Percentiles rank a stretch among this genome's conserved stretches.
These are phyloP conservation scores for Pseudopipra pipra DNA, from an alignment of 2,113 vertebrate genomes.

Conservation along the genomic window DNA sequence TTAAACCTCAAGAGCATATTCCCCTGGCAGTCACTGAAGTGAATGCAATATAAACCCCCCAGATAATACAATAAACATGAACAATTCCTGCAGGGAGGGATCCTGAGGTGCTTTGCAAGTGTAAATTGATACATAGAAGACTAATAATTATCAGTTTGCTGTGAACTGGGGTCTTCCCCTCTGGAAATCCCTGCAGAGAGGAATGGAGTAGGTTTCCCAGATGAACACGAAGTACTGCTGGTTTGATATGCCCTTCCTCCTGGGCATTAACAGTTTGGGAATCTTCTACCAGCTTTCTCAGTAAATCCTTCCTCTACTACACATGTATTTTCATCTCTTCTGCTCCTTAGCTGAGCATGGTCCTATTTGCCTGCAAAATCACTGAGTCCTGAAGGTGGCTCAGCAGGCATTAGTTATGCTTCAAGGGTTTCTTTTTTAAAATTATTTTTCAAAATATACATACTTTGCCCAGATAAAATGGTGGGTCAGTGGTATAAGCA, in stretches of 20 bases:
- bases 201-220: neutral
- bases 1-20: neutral
- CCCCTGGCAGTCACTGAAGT: neutral
- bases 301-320: neutral
- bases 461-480: neutral
- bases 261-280: neutral
- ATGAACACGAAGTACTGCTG: neutral
- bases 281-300: neutral
- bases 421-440: neutral
- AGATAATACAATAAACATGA: slow-evolving; percentile 16
- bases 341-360: neutral
- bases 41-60: neutral
- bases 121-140: slow-evolving; percentile 8
- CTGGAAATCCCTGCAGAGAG: neutral
- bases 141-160: neutral
- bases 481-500: neutral
- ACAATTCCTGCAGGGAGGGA: neutral
- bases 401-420: neutral
- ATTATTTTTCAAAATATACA: neutral
- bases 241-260: neutral
- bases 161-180: neutral
- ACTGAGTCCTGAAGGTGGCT: neutral
- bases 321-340: neutral
- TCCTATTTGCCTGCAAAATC: neutral
- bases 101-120: slow-evolving; percentile 6